These are phyloP conservation scores for Cerceris rybyensis DNA, from an alignment of 2,888 invertebrate species.

Conservation along the genomic window DNA sequence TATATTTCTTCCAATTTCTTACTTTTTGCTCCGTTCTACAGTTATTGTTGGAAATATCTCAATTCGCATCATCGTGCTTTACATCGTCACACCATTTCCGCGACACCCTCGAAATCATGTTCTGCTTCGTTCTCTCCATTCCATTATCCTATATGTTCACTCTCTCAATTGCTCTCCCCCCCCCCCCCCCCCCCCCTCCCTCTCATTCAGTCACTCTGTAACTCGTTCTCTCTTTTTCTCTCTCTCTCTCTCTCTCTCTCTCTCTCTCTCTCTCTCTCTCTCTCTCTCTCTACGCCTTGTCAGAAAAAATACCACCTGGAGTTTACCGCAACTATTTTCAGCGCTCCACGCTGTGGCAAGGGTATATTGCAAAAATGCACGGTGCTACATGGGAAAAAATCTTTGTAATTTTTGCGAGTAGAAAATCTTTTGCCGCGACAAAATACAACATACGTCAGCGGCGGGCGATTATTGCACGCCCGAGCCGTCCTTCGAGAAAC, in stretches of 20 bases:
- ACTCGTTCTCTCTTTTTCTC: no score
- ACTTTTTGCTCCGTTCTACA: background rate
- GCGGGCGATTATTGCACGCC: no score
- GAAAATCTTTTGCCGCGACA: slow-evolving; percentile 9
- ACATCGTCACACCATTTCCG: slow-evolving; percentile 11
- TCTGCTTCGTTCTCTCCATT: slow-evolving; percentile 36
- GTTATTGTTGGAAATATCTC: background rate
- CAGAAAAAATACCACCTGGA: slow-evolving; percentile 15
- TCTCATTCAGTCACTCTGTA: background rate
- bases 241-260: no score
- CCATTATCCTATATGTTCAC: slow-evolving; percentile 34
- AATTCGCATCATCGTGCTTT: slow-evolving; percentile 8
- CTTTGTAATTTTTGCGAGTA: slow-evolving; percentile 22
- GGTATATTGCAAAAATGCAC: slow-evolving; percentile 4
- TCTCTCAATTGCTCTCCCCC: background rate
- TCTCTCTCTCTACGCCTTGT: slow-evolving; percentile 2
- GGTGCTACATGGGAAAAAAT: background rate
- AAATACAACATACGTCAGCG: no score
- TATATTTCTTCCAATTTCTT: background rate
- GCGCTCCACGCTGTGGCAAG: slow-evolving; percentile 24
- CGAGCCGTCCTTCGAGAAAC: no score
- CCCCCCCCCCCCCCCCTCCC: background rate
- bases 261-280: background rate
- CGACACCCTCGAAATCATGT: slow-evolving; percentile 18
- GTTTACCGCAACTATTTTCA: slow-evolving; percentile 8